Evolutionary conservation across 1,140 invertebrate genomes (phyloP).

Genomic region (Drosophila grimshawi): DNA sequence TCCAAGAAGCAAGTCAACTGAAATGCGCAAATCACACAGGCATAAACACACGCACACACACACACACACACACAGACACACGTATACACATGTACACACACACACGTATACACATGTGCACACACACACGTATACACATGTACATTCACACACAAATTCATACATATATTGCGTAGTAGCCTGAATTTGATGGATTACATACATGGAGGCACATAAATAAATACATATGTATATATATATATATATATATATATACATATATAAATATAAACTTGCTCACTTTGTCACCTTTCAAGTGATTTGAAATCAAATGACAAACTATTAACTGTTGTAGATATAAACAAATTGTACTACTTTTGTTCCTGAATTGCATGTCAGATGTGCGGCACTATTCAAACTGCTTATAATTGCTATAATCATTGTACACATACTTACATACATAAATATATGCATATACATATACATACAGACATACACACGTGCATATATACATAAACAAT

Average conservation of each 20-base stretch:
- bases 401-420: slow-evolving; percentile 14
- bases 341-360: slow-evolving; percentile 11
- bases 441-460: not conserved
- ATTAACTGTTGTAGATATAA: slow-evolving; percentile 3
- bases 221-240: not conserved
- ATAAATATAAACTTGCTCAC: not conserved
- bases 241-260: no score
- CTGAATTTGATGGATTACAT: no score
- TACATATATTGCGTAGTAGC: no score
- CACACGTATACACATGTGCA: no score
- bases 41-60: not conserved
- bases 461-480: not conserved
- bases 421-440: not conserved
- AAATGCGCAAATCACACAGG: not conserved
- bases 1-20: not conserved
- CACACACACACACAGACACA: no score
- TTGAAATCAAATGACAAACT: not conserved
- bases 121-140: no score
- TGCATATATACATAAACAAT: slow-evolving; percentile 11
- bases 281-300: slow-evolving; percentile 2
- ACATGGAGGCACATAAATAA: no score
- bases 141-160: no score
- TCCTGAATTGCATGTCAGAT: slow-evolving; percentile 1
- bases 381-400: slow-evolving; percentile 10
- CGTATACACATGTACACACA: not conserved